Percentiles rank a stretch among this genome's conserved stretches.
Evolutionary conservation across 2,888 invertebrate genomes (phyloP).

Genomic region (Tenthredo mesomela): DNA sequence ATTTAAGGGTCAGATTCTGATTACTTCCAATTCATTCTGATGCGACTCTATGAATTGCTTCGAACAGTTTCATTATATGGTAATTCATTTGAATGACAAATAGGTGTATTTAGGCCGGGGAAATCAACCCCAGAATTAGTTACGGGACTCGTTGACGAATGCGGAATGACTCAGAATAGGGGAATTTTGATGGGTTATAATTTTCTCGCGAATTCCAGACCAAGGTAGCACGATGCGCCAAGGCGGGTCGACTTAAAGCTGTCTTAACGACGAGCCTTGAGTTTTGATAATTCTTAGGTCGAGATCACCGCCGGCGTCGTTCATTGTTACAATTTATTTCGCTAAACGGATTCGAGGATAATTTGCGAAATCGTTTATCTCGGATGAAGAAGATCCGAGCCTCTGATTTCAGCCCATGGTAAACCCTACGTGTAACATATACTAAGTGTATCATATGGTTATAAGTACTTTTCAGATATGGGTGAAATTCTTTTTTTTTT

Average conservation of each 20-base stretch:
- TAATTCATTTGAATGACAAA: not conserved
- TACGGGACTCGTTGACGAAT: constrained; percentile 30
- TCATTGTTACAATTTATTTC: constrained; percentile 12
- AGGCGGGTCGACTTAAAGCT: not conserved
- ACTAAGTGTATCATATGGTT: too few species aligned
- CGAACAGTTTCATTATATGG: not conserved
- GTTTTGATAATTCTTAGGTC: constrained; percentile 2
- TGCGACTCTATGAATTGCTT: not conserved
- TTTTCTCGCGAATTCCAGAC: constrained; percentile 50
- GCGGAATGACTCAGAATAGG: constrained; percentile 42
- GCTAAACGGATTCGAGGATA: constrained; percentile 15
- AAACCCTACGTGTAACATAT: not conserved
- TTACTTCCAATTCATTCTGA: not conserved
- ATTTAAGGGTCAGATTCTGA: too few species aligned
- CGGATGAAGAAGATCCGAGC: not conserved
- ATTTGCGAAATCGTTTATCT: constrained; percentile 27
- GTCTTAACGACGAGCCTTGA: constrained; percentile 18
- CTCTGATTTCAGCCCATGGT: constrained; percentile 12
- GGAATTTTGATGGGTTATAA: constrained; percentile 47
- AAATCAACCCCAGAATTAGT: constrained; percentile 6
- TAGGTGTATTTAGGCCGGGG: not conserved
- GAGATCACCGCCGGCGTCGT: not conserved
- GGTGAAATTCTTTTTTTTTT: too few species aligned
- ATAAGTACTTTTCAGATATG: too few species aligned
- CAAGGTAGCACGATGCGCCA: not conserved